Evolutionary conservation across 2,888 invertebrate genomes (phyloP), one percentile per base, ranked within the genome.

Genomic region (Apotomis betuletana): DNA sequence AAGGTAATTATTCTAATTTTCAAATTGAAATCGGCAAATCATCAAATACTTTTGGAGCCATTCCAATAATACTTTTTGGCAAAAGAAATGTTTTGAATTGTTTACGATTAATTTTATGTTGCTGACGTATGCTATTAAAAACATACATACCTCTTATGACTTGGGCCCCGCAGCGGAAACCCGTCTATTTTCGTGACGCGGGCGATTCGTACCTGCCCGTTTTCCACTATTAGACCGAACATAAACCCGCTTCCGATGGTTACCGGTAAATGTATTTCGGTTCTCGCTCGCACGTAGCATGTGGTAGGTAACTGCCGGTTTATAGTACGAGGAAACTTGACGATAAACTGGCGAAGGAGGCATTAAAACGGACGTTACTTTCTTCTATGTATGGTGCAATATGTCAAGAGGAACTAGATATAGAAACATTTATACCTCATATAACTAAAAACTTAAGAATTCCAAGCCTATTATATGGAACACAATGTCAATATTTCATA

Each of bases 131-230:
- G 27, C 27, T 27, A 27, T 27, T 27, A 27, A 27, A 27, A 27
- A 27, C 2, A 27, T 27, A 27, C 36, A 61, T 61, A 5, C 65
- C 74, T 13, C 78, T 70, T 63, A n/a, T 79, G 0, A 52, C 77
- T 80, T 74, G 70, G 0, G 12, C 80, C 81, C 74, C 13, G 44
- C 73, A 87, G 79, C 90, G 91, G 90, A 90, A 90, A 88, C 89
- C 85, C 86, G 80, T 85, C 86, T 87, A 87, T 87, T 86, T 87
- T 83, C 80, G 86, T 85, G 81, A 77, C 77, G 80, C 80, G 84
- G 79, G 76, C 78, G 80, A 82, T 81, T 81, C 80, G 78, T 86
- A 87, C 87, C 86, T 87, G 86, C 62, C 63, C 67, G 73, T 68
- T 74, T 77, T 75, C 75, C 64, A 74, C 69, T 68, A 75, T 74